phyloP scores from a whole-genome alignment of 2,888 invertebrate genomes.

The Drosophila subsilvestris region DNA sequence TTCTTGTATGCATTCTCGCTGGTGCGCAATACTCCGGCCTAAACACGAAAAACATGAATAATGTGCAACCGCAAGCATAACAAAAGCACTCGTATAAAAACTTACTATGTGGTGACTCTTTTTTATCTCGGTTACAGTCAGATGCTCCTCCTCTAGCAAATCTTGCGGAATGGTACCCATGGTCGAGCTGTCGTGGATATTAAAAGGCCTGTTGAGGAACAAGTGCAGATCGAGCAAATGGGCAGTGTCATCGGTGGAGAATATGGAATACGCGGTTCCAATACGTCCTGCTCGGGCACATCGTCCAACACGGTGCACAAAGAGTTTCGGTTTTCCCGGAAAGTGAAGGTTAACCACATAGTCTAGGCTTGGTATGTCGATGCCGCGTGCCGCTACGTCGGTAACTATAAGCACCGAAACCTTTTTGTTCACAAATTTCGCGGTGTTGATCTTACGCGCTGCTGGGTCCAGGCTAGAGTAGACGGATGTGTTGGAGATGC shows the following conservation, averaged over 20 bases:
- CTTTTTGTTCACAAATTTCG: slow-evolving; percentile 92
- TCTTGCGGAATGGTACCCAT: slow-evolving; percentile 92
- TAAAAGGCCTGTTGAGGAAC: slow-evolving; percentile 92
- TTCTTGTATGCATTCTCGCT: slow-evolving; percentile 95
- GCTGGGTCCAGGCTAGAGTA: slow-evolving; percentile 97
- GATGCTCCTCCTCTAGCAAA: slow-evolving; percentile 92
- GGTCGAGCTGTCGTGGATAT: slow-evolving; percentile 78
- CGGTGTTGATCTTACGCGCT: slow-evolving; percentile 97
- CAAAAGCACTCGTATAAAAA: neutral
- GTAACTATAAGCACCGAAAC: slow-evolving; percentile 96
- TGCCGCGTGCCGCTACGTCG: slow-evolving; percentile 98
- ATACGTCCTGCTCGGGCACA: slow-evolving; percentile 97
- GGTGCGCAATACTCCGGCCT: slow-evolving; percentile 88
- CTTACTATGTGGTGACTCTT: slow-evolving; percentile 90
- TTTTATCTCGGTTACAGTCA: slow-evolving; percentile 90
- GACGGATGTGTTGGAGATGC: slow-evolving; percentile 93
- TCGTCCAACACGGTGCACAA: slow-evolving; percentile 98
- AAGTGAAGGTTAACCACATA: slow-evolving; percentile 99
- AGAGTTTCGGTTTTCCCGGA: slow-evolving; percentile 97
- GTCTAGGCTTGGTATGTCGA: slow-evolving; percentile 98
- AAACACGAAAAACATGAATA: neutral
- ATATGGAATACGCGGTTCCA: slow-evolving; percentile 95
- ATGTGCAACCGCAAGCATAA: no score
- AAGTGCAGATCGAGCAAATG: slow-evolving; percentile 97
- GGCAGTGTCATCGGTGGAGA: slow-evolving; percentile 95